phyloP scores from a whole-genome alignment of 2,888 invertebrate species.

The Ormyrus pomaceus region DNA sequence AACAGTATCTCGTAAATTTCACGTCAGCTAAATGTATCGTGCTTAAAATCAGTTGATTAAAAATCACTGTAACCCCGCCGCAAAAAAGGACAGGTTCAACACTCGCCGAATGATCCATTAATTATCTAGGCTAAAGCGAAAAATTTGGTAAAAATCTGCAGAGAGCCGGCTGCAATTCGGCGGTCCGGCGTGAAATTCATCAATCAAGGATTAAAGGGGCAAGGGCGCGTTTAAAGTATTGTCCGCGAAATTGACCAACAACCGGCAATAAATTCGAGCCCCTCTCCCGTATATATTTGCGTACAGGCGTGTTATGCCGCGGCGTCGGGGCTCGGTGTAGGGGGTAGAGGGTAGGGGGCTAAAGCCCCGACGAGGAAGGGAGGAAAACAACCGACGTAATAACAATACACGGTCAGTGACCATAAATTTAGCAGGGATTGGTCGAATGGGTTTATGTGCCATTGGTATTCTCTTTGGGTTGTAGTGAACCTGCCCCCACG shows the following conservation, averaged over 20 bases:
- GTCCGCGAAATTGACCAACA: constrained; percentile 44
- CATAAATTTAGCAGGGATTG: constrained; percentile 36
- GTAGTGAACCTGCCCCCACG: not conserved
- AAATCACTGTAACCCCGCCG: too few species aligned
- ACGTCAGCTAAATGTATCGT: too few species aligned
- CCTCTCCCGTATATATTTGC: not conserved
- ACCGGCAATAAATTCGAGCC: constrained; percentile 41
- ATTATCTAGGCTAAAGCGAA: too few species aligned
- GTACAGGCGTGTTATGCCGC: not conserved
- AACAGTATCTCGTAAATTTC: too few species aligned
- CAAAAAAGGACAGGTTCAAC: too few species aligned
- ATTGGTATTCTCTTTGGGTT: constrained; percentile 36
- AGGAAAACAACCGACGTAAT: constrained; percentile 36
- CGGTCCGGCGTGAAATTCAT: constrained; percentile 18
- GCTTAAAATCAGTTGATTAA: too few species aligned
- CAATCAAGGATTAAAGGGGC: constrained; percentile 38
- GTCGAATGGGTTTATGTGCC: constrained; percentile 36
- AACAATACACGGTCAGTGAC: constrained; percentile 42
- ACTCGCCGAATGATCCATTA: too few species aligned
- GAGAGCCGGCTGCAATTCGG: too few species aligned
- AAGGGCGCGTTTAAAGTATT: constrained; percentile 29
- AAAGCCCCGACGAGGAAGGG: not conserved
- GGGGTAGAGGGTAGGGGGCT: too few species aligned
- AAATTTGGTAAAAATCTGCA: not conserved
- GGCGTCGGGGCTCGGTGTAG: too few species aligned